These are phyloP conservation scores for Brachyalestes nurse DNA, from an alignment of 2,797 vertebrate genomes.

Conservation along the genomic window DNA sequence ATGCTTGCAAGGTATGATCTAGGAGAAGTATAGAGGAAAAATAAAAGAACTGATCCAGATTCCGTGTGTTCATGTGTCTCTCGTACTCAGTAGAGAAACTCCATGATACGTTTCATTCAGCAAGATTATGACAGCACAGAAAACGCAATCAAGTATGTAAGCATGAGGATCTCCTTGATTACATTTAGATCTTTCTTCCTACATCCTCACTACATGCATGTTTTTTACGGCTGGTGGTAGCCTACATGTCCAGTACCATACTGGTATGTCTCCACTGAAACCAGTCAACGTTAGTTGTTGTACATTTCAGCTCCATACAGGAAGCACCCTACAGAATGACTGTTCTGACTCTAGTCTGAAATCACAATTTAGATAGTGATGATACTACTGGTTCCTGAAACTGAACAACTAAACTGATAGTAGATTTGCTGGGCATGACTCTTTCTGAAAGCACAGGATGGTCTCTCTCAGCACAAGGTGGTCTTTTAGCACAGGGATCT, in stretches of 20 bases:
- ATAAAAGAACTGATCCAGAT: slow-evolving; percentile 15
- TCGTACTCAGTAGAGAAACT: not conserved
- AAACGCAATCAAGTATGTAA: not conserved
- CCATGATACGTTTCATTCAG: not conserved
- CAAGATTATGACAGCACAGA: not conserved
- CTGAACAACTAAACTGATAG: not conserved
- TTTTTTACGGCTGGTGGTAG: not conserved
- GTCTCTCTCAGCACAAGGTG: too few relatives aligned
- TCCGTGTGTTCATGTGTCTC: too few relatives aligned
- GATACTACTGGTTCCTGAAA: not conserved
- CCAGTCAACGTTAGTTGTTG: not conserved
- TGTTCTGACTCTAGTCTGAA: not conserved
- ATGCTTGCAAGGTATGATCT: slow-evolving; percentile 69
- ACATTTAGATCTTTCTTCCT: not conserved
- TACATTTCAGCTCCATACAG: not conserved
- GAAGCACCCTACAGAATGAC: not conserved
- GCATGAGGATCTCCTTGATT: not conserved
- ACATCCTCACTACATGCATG: not conserved
- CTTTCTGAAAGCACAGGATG: not conserved
- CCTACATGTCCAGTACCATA: not conserved
- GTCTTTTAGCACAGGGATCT: too few relatives aligned
- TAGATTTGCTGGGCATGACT: not conserved
- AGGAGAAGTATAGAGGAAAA: not conserved
- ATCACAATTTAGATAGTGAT: not conserved
- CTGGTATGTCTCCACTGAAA: not conserved